Conservation (phyloP, 2,113 vertebrate species). For the Poeciliopsis prolifica region DNA sequence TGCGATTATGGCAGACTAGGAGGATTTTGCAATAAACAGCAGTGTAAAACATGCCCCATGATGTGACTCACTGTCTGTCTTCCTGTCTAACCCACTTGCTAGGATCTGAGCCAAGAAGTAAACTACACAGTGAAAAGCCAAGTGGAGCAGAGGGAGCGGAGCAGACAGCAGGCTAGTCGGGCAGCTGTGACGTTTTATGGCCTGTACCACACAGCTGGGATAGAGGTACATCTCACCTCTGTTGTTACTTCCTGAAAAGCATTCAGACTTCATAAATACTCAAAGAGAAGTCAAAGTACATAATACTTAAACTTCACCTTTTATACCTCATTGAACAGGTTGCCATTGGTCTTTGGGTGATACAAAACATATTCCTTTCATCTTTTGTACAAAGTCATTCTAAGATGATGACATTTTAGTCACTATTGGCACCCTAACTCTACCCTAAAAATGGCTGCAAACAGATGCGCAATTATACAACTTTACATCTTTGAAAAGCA, state of each 20-base stretch:
- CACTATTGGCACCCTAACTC: too few relatives aligned
- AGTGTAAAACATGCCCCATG: slow-evolving; percentile 54
- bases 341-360: too few relatives aligned
- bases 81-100: slow-evolving; percentile 64
- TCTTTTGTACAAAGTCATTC: too few relatives aligned
- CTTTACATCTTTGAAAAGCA: too few relatives aligned
- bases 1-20: slow-evolving; percentile 38
- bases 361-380: too few relatives aligned
- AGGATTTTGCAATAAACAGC: slow-evolving; percentile 56
- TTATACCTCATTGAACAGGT: too few relatives aligned
- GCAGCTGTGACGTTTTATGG: slow-evolving; percentile 67
- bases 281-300: too few relatives aligned
- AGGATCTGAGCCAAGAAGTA: slow-evolving; percentile 54
- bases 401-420: too few relatives aligned
- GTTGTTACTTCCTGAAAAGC: slow-evolving; percentile 13
- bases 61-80: slow-evolving; percentile 67
- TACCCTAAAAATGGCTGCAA: too few relatives aligned
- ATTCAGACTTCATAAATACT: not conserved
- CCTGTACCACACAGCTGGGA: slow-evolving; percentile 46
- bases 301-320: too few relatives aligned
- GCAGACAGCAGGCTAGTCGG: slow-evolving; percentile 45
- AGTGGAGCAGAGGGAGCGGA: slow-evolving; percentile 53
- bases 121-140: slow-evolving; percentile 54
- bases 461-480: too few relatives aligned
- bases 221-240: slow-evolving; percentile 52